Evolutionary conservation across 2,888 invertebrate species (phyloP).

Genomic region (Ptychoptera albimana): DNA sequence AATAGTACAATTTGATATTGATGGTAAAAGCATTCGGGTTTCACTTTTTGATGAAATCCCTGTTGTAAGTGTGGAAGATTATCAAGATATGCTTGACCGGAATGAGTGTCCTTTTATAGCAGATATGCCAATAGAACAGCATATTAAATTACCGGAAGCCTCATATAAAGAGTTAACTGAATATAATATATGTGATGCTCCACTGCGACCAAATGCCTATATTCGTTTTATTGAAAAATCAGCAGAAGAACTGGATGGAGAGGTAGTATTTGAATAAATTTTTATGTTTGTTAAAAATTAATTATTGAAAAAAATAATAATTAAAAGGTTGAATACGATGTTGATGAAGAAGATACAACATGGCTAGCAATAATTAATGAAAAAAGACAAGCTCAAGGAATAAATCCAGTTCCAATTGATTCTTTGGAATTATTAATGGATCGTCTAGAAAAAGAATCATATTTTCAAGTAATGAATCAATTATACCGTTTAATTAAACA

Average conservation of each 20-base stretch:
- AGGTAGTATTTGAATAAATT: constrained; percentile 17
- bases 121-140: constrained; percentile 28
- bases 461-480: constrained; percentile 54
- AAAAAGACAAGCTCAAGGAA: constrained; percentile 50
- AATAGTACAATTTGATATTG: constrained; percentile 74
- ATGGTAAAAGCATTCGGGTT: constrained; percentile 55
- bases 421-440: constrained; percentile 94
- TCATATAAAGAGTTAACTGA: constrained; percentile 53
- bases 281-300: constrained; percentile 11
- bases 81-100: constrained; percentile 20
- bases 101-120: constrained; percentile 25
- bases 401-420: constrained; percentile 69
- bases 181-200: constrained; percentile 69
- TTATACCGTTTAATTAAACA: too few species aligned
- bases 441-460: constrained; percentile 92
- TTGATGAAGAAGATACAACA: constrained; percentile 94
- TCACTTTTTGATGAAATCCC: constrained; percentile 49
- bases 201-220: constrained; percentile 72
- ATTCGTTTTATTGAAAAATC: constrained; percentile 91
- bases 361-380: constrained; percentile 87
- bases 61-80: constrained; percentile 52
- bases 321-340: constrained; percentile 69
- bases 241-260: constrained; percentile 85
- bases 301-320: constrained; percentile 10
- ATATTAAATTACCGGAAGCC: constrained; percentile 50